Conservation (phyloP, 2,888 invertebrate species). For the Dasypogon diadema region DNA sequence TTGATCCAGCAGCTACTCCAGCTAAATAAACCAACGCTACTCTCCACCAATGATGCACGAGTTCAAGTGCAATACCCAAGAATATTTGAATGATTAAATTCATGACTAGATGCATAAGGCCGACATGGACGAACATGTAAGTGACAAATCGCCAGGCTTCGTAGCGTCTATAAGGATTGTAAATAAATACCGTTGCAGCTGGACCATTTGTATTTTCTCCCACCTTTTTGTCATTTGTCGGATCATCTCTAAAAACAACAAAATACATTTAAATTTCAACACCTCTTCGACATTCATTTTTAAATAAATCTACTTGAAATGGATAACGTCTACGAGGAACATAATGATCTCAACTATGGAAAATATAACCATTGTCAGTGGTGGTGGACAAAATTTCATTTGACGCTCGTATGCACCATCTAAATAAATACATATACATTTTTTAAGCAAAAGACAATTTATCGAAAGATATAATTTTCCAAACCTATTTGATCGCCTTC, state of each 20-base stretch:
- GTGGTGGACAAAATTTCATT: conserved; percentile 93
- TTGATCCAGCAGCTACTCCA: conserved; percentile 87
- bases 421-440: conserved; percentile 58
- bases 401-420: conserved; percentile 90
- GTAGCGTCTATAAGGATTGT: conserved; percentile 85
- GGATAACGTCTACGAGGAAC: conserved; percentile 70
- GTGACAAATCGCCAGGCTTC: conserved; percentile 95
- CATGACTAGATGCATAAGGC: conserved; percentile 87
- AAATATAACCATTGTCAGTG: conserved; percentile 90
- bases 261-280: conserved; percentile 58
- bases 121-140: conserved; percentile 97
- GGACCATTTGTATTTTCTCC: conserved; percentile 76
- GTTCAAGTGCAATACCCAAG: conserved; percentile 93
- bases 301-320: conserved; percentile 66
- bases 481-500: conserved; percentile 66
- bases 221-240: conserved; percentile 63
- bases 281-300: conserved; percentile 56
- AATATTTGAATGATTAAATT: conserved; percentile 93
- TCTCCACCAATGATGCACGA: conserved; percentile 97
- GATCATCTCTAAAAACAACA: conserved; percentile 63
- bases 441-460: not conserved
- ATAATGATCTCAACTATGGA: conserved; percentile 87
- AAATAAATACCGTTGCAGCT: conserved; percentile 84
- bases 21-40: conserved; percentile 85
- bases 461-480: not conserved